A percentile compares a stretch with the other conserved stretches of the same genome.
phyloP scores from a whole-genome alignment of 2,888 invertebrate genomes.

The Ischnus inquisitorius region DNA sequence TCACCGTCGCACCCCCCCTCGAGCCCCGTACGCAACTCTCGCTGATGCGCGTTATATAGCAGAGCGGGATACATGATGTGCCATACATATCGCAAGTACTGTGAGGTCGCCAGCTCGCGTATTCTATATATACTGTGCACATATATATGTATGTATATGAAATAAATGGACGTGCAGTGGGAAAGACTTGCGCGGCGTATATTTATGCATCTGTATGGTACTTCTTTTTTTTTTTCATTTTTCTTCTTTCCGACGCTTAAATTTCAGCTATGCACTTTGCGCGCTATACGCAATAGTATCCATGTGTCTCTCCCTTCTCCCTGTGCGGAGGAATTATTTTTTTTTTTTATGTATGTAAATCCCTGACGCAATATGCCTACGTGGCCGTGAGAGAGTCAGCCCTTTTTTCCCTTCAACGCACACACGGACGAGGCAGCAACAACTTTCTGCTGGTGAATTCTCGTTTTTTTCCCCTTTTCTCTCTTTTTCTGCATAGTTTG shows the following conservation, averaged over 20 bases:
- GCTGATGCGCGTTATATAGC: slow-evolving; percentile 67
- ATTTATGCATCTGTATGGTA: slow-evolving; percentile 1
- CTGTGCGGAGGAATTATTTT: slow-evolving; percentile 11
- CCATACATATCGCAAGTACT: background rate
- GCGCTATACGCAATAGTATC: background rate
- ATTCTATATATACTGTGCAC: slow-evolving; percentile 1
- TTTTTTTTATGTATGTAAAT: slow-evolving; percentile 34
- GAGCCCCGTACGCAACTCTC: slow-evolving; percentile 3
- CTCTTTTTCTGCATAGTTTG: background rate
- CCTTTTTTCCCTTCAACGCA: slow-evolving; percentile 9
- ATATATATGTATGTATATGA: background rate
- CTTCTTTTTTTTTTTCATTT: background rate
- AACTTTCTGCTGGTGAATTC: slow-evolving; percentile 6
- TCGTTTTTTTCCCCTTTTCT: background rate
- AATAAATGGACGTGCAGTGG: slow-evolving; percentile 3
- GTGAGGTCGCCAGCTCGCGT: background rate
- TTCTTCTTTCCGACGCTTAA: slow-evolving; percentile 1
- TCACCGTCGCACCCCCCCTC: slow-evolving; percentile 5
- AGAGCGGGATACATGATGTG: slow-evolving; percentile 38
- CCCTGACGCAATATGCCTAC: slow-evolving; percentile 28
- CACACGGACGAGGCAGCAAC: background rate
- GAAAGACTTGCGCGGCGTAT: slow-evolving; percentile 3
- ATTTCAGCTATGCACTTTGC: slow-evolving; percentile 17
- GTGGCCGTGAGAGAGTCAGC: slow-evolving; percentile 22
- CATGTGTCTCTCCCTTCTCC: background rate